Evolutionary conservation across 2,797 vertebrate species (phyloP).

Genomic region (Silurus lanzhouensis): DNA sequence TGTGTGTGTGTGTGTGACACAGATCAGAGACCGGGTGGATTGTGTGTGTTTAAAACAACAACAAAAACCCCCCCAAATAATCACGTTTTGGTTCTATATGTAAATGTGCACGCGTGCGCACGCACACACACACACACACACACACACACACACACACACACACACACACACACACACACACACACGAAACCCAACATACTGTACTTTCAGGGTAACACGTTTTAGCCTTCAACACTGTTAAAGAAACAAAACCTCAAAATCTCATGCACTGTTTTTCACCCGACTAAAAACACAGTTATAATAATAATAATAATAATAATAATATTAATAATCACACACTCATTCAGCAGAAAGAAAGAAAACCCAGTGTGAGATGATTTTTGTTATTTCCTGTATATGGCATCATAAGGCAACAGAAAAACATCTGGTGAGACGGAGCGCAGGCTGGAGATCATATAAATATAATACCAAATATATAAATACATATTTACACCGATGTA

Average conservation of each 20-base stretch:
- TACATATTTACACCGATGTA: neutral
- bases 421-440: no score
- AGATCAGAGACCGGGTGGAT: no score
- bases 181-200: neutral
- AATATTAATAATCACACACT: neutral
- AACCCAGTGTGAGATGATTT: neutral
- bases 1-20: neutral
- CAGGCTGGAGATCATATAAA: neutral
- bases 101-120: no score
- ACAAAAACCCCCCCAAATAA: no score
- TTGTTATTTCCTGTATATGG: neutral
- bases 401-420: neutral
- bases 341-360: neutral
- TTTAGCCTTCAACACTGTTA: slow-evolving; percentile 8
- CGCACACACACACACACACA: neutral
- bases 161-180: neutral
- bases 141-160: neutral
- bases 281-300: neutral
- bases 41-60: no score
- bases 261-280: neutral
- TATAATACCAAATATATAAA: neutral
- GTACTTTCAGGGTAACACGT: slow-evolving; percentile 1
- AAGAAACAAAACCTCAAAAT: neutral
- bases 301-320: neutral
- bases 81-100: no score